Conservation (phyloP, 2,888 invertebrate species). For the Cheilosia soror region DNA sequence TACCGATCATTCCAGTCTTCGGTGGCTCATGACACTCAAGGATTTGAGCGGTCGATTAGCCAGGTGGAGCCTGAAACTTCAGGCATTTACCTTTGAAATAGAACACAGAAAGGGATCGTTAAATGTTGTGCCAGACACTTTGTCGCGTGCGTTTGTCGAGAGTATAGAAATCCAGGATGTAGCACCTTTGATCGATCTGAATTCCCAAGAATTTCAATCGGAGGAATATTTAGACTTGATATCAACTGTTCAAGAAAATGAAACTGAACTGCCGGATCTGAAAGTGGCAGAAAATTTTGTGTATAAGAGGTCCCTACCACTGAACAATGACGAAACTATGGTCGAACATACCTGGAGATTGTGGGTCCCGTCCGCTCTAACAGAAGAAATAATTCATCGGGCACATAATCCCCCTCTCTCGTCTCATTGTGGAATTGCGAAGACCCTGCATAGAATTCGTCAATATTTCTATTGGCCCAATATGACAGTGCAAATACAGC, state of each 20-base stretch:
- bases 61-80: not conserved
- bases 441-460: constrained; percentile 24
- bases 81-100: constrained; percentile 29
- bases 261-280: not conserved
- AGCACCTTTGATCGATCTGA: constrained; percentile 2
- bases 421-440: constrained; percentile 40
- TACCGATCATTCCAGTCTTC: not conserved
- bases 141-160: not conserved
- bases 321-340: not conserved
- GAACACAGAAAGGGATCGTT: constrained; percentile 76
- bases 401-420: constrained; percentile 39
- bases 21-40: not conserved
- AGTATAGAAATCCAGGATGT: not conserved
- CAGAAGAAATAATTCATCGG: not conserved
- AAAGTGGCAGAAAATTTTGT: not conserved
- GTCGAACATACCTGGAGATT: constrained; percentile 5
- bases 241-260: not conserved
- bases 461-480: constrained; percentile 26
- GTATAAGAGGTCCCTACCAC: not conserved
- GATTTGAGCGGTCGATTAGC: not conserved
- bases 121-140: not conserved
- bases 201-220: constrained; percentile 8
- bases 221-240: not conserved
- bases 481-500: too few relatives aligned
- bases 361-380: constrained; percentile 29